Evolutionary conservation across 2,113 vertebrate species (phyloP).

Genomic region (Rousettus leschenaultii): DNA sequence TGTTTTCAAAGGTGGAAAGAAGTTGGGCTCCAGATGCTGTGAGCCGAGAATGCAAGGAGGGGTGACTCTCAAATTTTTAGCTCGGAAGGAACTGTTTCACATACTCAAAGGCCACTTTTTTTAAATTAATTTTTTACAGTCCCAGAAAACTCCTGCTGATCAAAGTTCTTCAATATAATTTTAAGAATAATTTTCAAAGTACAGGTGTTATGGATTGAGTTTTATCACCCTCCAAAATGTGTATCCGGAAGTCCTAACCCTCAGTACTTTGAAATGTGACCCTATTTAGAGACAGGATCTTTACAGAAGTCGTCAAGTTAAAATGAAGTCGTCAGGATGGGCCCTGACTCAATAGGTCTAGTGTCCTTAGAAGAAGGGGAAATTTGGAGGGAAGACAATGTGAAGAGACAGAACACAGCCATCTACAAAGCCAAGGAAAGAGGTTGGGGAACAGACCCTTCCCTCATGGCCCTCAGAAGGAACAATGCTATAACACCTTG

Average conservation of each 20-base stretch:
- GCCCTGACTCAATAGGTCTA: background rate
- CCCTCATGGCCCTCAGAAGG: background rate
- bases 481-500: background rate
- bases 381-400: background rate
- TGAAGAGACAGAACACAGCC: background rate
- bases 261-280: background rate
- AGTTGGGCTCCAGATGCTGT: background rate
- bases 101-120: background rate
- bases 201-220: background rate
- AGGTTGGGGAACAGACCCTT: background rate
- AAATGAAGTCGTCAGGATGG: background rate
- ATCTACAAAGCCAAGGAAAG: background rate
- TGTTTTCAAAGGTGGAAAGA: background rate
- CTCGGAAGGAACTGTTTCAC: background rate
- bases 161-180: background rate
- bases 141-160: background rate
- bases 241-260: background rate
- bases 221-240: background rate
- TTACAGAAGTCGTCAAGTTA: background rate
- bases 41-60: background rate
- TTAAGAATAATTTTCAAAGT: background rate
- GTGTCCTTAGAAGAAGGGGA: background rate
- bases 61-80: background rate
- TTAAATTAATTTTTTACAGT: background rate
- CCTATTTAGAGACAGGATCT: background rate